Evolutionary conservation across 2,797 vertebrate species (phyloP).

Genomic region (Phylloscopus collybita): DNA sequence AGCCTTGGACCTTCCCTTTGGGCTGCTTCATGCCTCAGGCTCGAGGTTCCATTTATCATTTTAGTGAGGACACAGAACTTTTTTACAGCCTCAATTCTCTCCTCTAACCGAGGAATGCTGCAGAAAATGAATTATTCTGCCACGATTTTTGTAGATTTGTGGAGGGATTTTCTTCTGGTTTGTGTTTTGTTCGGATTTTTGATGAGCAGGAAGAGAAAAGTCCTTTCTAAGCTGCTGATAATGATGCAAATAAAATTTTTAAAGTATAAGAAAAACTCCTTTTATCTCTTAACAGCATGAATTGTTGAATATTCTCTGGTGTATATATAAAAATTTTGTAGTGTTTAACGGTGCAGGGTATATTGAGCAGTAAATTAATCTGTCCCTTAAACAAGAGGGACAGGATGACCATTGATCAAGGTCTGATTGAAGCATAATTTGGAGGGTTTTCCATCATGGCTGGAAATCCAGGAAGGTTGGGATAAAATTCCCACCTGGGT

Average conservation of each 20-base stretch:
- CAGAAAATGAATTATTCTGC: conserved; percentile 5
- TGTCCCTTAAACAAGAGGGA: neutral
- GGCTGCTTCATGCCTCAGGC: conserved; percentile 40
- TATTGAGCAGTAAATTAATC: neutral
- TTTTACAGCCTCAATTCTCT: neutral
- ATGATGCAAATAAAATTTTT: neutral
- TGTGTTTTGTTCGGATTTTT: neutral
- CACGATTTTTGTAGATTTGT: neutral
- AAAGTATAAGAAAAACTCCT: neutral
- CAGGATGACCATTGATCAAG: neutral
- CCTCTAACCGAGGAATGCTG: neutral
- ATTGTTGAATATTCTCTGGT: neutral
- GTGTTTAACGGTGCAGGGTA: neutral
- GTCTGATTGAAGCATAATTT: neutral
- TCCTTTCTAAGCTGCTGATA: neutral
- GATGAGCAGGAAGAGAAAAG: neutral
- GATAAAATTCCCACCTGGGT: neutral
- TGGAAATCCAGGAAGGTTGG: neutral
- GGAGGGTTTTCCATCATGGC: neutral
- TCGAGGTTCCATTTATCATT: conserved; percentile 63
- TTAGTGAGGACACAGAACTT: conserved; percentile 39
- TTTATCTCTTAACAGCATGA: neutral
- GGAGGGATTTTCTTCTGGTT: neutral
- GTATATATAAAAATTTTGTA: neutral
- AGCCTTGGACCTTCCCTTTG: conserved; percentile 32